These are phyloP conservation scores for Zaprionus capensis DNA, from an alignment of 1,140 invertebrate genomes.

Conservation along the genomic window DNA sequence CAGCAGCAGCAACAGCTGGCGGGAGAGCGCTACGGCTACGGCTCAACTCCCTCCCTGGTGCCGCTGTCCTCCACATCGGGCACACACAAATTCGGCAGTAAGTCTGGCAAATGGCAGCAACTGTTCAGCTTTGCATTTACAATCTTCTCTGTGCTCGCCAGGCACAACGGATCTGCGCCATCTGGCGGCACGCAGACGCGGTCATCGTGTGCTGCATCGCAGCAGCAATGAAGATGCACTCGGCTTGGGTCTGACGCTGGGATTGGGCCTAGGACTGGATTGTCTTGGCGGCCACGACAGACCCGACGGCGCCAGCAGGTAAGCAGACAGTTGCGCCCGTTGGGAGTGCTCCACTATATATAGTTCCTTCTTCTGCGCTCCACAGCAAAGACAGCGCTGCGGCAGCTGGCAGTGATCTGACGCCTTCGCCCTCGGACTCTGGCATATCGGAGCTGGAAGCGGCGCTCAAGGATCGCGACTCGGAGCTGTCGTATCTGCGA, in stretches of 20 bases:
- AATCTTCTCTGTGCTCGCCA: slow-evolving; percentile 9
- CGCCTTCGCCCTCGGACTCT: slow-evolving; percentile 92
- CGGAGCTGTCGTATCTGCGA: slow-evolving; percentile 89
- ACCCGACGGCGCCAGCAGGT: slow-evolving; percentile 61
- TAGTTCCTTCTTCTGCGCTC: not conserved
- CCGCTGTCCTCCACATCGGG: slow-evolving; percentile 59
- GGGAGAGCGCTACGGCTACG: slow-evolving; percentile 76
- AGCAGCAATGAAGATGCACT: slow-evolving; percentile 52
- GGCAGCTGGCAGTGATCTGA: slow-evolving; percentile 84
- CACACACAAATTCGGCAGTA: slow-evolving; percentile 79
- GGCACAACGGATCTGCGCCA: slow-evolving; percentile 79
- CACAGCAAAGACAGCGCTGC: slow-evolving; percentile 54
- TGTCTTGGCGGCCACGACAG: slow-evolving; percentile 40
- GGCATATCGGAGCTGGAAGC: slow-evolving; percentile 92
- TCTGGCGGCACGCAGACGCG: slow-evolving; percentile 58
- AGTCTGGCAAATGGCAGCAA: slow-evolving; percentile 37
- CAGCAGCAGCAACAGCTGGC: slow-evolving; percentile 28
- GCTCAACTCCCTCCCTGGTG: slow-evolving; percentile 76
- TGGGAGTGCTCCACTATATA: not conserved
- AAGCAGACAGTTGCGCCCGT: not conserved
- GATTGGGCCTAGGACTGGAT: slow-evolving; percentile 28
- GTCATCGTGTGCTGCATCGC: slow-evolving; percentile 60
- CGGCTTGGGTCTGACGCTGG: slow-evolving; percentile 24
- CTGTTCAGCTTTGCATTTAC: not conserved
- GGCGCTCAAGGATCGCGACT: slow-evolving; percentile 89